Conservation (phyloP, 2,888 invertebrate species). For the Pimpla rufipes region DNA sequence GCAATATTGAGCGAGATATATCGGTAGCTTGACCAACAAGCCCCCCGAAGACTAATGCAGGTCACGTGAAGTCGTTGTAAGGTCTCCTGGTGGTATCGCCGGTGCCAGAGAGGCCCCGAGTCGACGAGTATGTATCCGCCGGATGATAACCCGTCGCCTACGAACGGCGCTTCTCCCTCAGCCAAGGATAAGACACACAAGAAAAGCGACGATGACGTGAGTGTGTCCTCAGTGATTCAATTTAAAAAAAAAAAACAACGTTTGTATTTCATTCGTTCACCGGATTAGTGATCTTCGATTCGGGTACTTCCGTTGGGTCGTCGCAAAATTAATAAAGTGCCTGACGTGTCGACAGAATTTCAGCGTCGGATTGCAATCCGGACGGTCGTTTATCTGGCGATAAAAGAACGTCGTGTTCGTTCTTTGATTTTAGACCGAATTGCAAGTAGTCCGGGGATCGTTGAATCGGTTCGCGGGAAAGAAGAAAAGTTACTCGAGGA, state of each 20-base stretch:
- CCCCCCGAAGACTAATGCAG: constrained; percentile 71
- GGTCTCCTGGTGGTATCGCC: constrained; percentile 75
- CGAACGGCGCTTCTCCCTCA: constrained; percentile 62
- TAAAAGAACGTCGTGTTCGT: no score
- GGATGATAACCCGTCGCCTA: constrained; percentile 75
- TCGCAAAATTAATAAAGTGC: background rate
- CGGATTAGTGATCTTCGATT: background rate
- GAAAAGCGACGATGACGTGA: constrained; percentile 78
- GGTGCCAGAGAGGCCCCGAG: constrained; percentile 62
- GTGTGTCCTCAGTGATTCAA: constrained; percentile 71
- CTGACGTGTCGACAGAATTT: background rate
- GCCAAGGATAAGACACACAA: constrained; percentile 63
- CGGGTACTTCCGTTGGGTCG: background rate
- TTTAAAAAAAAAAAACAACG: background rate
- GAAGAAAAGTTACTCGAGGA: no score
- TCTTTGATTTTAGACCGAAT: no score
- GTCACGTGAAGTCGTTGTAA: constrained; percentile 80
- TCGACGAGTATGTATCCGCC: constrained; percentile 78
- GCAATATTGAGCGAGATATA: constrained; percentile 3
- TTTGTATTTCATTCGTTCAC: constrained; percentile 5
- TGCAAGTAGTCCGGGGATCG: no score
- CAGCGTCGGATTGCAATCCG: background rate
- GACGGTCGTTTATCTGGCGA: no score
- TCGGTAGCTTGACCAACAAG: constrained; percentile 21
- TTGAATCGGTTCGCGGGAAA: no score